Percentiles rank a stretch among this genome's conserved stretches.
Evolutionary conservation across 2,888 invertebrate species (phyloP).

Genomic region (Deilephila elpenor): DNA sequence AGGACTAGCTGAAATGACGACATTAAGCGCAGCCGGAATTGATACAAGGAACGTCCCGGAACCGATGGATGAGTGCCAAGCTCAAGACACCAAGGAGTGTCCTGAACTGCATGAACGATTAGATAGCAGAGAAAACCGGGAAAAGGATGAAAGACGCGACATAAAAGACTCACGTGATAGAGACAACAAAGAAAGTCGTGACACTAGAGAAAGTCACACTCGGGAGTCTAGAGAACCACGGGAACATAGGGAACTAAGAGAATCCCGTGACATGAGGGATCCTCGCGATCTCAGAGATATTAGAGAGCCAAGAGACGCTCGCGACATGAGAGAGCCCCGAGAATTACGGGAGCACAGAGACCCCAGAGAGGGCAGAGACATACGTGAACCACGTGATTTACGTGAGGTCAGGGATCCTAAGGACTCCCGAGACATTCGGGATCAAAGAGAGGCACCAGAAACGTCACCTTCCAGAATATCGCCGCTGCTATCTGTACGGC

Average conservation of each 20-base stretch:
- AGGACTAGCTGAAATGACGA: constrained; percentile 96
- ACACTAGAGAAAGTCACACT: constrained; percentile 63
- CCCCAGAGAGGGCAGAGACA: constrained; percentile 57
- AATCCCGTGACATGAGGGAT: constrained; percentile 61
- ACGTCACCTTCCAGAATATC: constrained; percentile 80
- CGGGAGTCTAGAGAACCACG: constrained; percentile 66
- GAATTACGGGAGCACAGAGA: constrained; percentile 57
- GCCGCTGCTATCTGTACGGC: constrained; percentile 76
- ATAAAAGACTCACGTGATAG: constrained; percentile 67
- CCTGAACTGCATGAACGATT: constrained; percentile 67
- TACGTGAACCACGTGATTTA: constrained; percentile 62
- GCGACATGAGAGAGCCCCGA: constrained; percentile 59
- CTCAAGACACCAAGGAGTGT: constrained; percentile 68
- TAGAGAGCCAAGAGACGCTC: constrained; percentile 58
- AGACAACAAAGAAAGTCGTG: constrained; percentile 69
- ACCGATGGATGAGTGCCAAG: constrained; percentile 80
- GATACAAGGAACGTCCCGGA: constrained; percentile 77
- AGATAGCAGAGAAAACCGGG: constrained; percentile 66
- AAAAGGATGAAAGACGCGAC: constrained; percentile 73
- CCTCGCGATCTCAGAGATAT: constrained; percentile 67
- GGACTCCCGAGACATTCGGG: constrained; percentile 66
- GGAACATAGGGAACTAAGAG: constrained; percentile 54
- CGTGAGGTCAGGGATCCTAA: constrained; percentile 67
- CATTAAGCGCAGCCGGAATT: constrained; percentile 88
- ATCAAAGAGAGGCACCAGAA: constrained; percentile 72